These are phyloP conservation scores for Actinemys pallida DNA, from an alignment of 2,113 vertebrate genomes.

Conservation along the genomic window DNA sequence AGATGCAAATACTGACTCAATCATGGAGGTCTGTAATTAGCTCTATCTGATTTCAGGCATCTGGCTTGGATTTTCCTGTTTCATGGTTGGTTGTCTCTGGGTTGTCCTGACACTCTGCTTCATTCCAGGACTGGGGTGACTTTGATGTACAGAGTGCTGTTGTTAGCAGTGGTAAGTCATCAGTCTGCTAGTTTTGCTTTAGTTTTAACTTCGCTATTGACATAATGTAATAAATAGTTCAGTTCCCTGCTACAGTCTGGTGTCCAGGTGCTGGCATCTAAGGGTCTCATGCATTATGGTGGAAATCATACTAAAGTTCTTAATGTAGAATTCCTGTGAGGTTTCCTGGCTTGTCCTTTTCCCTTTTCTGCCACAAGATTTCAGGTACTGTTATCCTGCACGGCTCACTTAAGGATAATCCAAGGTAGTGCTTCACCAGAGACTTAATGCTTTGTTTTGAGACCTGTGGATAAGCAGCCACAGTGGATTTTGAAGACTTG, in stretches of 20 bases:
- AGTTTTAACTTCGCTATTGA: background rate
- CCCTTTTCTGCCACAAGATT: background rate
- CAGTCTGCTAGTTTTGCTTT: rapidly evolving
- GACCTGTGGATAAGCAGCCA: background rate
- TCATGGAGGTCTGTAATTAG: conserved; percentile 83
- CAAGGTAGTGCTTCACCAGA: background rate
- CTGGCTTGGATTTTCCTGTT: background rate
- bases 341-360: background rate
- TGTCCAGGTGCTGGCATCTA: background rate
- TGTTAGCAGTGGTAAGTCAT: conserved; percentile 16
- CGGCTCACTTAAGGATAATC: background rate
- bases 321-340: background rate
- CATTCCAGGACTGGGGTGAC: background rate
- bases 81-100: rapidly evolving
- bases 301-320: background rate
- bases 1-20: conserved; percentile 77
- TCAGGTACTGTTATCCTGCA: background rate
- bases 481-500: background rate
- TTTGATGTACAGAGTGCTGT: background rate
- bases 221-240: rapidly evolving
- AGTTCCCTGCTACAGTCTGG: background rate
- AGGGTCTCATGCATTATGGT: background rate
- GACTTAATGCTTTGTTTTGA: background rate
- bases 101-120: background rate
- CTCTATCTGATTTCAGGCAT: conserved; percentile 83